phyloP scores from a whole-genome alignment of 2,113 vertebrate genomes.

The Otolemur garnettii region DNA sequence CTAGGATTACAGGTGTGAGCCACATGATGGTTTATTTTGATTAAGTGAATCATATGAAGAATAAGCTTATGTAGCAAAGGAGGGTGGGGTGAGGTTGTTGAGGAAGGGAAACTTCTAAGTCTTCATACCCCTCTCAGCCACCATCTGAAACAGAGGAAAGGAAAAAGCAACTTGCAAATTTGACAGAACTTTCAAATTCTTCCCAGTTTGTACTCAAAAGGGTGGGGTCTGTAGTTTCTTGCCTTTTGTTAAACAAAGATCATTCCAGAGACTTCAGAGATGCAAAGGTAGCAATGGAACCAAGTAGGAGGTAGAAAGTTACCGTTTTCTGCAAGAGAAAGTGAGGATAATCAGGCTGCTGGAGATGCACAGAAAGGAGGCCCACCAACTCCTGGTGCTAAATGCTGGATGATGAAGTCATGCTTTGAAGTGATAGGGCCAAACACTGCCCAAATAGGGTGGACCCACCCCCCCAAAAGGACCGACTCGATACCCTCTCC shows the following conservation, averaged over 20 bases:
- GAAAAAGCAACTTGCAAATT: background rate
- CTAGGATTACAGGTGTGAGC: too few relatives aligned
- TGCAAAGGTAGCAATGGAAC: background rate
- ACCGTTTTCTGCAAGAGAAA: background rate
- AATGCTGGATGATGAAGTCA: background rate
- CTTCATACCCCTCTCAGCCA: background rate
- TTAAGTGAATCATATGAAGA: background rate
- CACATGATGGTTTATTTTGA: background rate
- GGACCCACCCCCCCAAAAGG: too few relatives aligned
- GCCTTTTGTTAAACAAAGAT: background rate
- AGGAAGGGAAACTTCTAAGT: background rate
- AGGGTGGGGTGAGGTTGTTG: background rate
- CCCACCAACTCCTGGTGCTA: background rate
- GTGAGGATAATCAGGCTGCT: background rate
- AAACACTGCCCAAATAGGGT: too few relatives aligned
- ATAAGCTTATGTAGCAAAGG: background rate
- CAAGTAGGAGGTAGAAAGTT: background rate
- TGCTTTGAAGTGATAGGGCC: background rate
- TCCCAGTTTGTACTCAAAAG: background rate
- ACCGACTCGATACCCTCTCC: too few relatives aligned
- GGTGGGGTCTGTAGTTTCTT: rapidly evolving
- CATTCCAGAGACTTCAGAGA: background rate
- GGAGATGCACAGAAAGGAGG: background rate
- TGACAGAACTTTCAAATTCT: background rate
- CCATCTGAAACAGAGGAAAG: background rate